These are phyloP conservation scores for Heterodera carotae DNA, from an alignment of 1,140 invertebrate species.

Conservation along the genomic window DNA sequence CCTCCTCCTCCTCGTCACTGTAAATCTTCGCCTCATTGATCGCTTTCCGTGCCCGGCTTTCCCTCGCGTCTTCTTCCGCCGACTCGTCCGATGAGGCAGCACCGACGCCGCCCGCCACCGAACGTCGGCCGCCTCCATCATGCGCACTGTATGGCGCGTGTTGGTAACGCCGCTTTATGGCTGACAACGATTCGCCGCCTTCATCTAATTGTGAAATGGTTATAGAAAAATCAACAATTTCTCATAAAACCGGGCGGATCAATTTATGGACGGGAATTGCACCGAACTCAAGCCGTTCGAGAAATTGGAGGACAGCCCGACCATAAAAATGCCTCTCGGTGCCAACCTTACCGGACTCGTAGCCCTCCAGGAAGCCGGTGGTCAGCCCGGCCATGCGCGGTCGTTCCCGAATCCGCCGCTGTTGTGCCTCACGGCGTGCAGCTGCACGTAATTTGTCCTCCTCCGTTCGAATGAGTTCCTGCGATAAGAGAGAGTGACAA, in stretches of 20 bases:
- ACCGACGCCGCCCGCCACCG: not conserved
- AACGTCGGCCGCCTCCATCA: not conserved
- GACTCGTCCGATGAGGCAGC: conserved; percentile 23
- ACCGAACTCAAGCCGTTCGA: too few species aligned
- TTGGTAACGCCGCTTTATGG: conserved; percentile 50
- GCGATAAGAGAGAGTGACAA: conserved; percentile 18
- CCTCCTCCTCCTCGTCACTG: conserved; percentile 41
- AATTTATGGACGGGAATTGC: too few species aligned
- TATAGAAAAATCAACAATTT: conserved; percentile 27
- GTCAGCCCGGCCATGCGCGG: conserved; percentile 36
- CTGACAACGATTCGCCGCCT: conserved; percentile 48
- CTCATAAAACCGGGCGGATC: too few species aligned
- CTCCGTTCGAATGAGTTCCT: conserved; percentile 62
- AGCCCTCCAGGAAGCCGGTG: conserved; percentile 51
- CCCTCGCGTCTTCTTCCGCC: conserved; percentile 35
- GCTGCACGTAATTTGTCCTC: conserved; percentile 60
- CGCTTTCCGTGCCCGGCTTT: conserved; percentile 13
- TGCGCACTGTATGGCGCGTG: conserved; percentile 23
- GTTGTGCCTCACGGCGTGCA: conserved; percentile 52
- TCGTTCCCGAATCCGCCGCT: conserved; percentile 46
- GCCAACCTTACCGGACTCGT: conserved; percentile 45
- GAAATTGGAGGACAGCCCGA: too few species aligned
- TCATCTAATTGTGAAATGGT: conserved; percentile 5
- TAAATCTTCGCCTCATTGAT: conserved; percentile 48
- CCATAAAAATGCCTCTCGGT: not conserved